Conservation (phyloP, 2,888 invertebrate species). For the Trimorus sp. region DNA sequence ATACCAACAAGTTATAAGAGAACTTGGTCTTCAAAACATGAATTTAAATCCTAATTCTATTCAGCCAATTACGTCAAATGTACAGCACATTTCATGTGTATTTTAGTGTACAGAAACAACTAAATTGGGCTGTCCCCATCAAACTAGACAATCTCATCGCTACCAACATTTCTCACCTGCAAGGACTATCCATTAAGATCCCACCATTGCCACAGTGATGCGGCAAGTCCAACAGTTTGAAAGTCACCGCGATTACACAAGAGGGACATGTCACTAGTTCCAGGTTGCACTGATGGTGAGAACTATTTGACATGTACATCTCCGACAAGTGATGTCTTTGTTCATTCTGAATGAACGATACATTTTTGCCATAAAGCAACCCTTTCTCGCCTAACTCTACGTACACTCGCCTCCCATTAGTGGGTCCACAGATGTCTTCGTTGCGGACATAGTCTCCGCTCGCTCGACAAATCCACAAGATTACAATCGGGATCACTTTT, state of each 20-base stretch:
- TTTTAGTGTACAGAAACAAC: too few relatives aligned
- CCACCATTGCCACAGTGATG: constrained; percentile 79
- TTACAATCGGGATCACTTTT: constrained; percentile 61
- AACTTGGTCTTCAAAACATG: too few relatives aligned
- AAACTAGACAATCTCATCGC: too few relatives aligned
- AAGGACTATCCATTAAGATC: constrained; percentile 78
- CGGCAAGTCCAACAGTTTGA: constrained; percentile 81
- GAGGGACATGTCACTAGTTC: constrained; percentile 88
- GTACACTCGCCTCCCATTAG: constrained; percentile 80
- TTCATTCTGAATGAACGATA: constrained; percentile 74
- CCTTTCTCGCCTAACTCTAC: constrained; percentile 80
- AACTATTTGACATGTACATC: constrained; percentile 75
- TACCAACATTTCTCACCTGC: constrained; percentile 76
- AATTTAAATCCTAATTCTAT: too few relatives aligned
- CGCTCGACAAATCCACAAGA: constrained; percentile 58
- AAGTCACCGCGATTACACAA: constrained; percentile 84
- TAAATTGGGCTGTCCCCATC: too few relatives aligned
- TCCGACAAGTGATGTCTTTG: constrained; percentile 70
- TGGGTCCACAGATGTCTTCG: constrained; percentile 80
- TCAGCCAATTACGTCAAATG: too few relatives aligned
- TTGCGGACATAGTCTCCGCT: constrained; percentile 75
- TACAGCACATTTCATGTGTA: too few relatives aligned
- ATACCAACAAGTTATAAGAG: too few relatives aligned
- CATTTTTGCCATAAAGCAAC: constrained; percentile 78
- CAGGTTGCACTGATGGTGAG: constrained; percentile 84